phyloP scores from a whole-genome alignment of 2,888 invertebrate genomes.

The Calliopum simillimum region DNA sequence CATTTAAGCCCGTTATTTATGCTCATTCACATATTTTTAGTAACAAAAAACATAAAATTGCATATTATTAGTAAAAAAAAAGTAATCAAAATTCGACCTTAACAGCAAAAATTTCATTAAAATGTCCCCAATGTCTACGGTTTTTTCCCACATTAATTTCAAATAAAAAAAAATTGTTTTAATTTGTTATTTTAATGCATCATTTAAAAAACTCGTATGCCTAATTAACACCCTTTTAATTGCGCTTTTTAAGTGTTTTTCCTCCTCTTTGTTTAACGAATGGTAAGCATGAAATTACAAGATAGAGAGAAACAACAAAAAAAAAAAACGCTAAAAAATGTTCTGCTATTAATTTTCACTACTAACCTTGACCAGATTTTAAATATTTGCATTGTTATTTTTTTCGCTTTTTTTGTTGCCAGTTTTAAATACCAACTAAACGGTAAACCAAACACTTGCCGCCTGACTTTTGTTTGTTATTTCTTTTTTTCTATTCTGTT shows the following conservation, averaged over 20 bases:
- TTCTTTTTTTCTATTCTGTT: no score
- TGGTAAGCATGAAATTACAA: neutral
- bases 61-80: no score
- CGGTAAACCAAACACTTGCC: neutral
- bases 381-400: neutral
- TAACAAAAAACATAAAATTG: no score
- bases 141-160: neutral
- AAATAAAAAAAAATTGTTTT: no score
- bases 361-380: constrained; percentile 41
- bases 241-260: neutral
- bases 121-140: neutral
- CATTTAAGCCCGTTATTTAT: no score
- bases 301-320: constrained; percentile 33
- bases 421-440: neutral
- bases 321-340: constrained; percentile 32
- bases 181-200: no score
- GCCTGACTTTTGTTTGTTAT: neutral
- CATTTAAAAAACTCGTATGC: neutral
- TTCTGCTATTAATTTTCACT: constrained; percentile 37
- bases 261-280: neutral
- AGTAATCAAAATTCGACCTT: neutral
- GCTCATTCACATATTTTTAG: no score
- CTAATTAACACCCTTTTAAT: constrained; percentile 7
- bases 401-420: neutral
- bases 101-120: neutral